Evolutionary conservation across 2,888 invertebrate species (phyloP), one percentile per base, ranked within the genome.

Genomic region (Campopleginae sp.): DNA sequence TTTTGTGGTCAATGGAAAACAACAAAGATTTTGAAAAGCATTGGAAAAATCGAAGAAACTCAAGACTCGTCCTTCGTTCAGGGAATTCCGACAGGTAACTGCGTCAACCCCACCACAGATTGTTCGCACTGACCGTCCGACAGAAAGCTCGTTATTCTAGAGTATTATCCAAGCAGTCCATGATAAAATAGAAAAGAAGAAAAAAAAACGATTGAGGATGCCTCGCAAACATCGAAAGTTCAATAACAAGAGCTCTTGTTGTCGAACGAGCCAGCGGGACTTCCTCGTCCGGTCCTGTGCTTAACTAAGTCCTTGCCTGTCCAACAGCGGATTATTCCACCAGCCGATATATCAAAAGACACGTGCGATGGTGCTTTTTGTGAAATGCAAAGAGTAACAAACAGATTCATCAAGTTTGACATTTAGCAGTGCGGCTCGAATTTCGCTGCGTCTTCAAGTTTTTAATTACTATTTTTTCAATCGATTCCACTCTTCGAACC

Each of bases 121-220:
- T 71, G 70, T 48, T 83, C 63, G 66, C 51, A 76, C 46, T 54
- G 85, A 86, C 86, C 83, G 80, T 74, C 75, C 54, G 8, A 44
- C n/a, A 27, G 72, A 68, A 90, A 87, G 89, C 90, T 90, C 90
- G 89, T 91, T 92, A 91, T 89, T 88, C 87, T 87, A 76, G 86
- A 90, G 88, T 90, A 89, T 89, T 89, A 90, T 90, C 89, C 23
- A 58, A 66, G 58, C 46, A 2, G 46, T 76, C 27, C 23, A 44
- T 61, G 65, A 38, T 68, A 78, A 19, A 77, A 51, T 48, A 44
- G 46, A 17, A 1, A 14, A 63, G 72, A 33, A 58, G 74, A 17
- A 46, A 72, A 58, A 80, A 63, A 79, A 33, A 75, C 79, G 66
- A 63, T 3, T 31, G 74, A 74, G 88, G 87, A 88, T 84, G 88